Base-by-base conservation (phyloP, 2,888 invertebrate species). In the Muscina levida region DNA sequence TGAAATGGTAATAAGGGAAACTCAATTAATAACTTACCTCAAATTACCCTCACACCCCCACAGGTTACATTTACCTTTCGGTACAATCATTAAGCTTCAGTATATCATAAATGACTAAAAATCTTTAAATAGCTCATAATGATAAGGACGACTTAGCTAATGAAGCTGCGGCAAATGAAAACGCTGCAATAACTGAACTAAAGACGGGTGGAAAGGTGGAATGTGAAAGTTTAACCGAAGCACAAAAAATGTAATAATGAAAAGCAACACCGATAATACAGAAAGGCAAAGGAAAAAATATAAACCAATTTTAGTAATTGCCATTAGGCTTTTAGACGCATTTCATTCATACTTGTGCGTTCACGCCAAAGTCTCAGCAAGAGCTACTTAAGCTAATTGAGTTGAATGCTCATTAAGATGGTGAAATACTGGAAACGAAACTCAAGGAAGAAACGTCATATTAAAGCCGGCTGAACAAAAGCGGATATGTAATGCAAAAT, bases 281-380 rank as follows among this genome's bases (percentile, higher is more conserved):
- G 37, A 31, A 68, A 46, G 8, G 31, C n/a, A 72, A 74, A 59
- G 37, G 42, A 39, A 74, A 76, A 72, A 77, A 79, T 87, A 89
- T 89, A 89, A 88, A 86, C 86, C 88, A 89, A 89, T 89, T 89
- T 88, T 85, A 84, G 87, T 89, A 89, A 89, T 89, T 90, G 89
- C 88, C 87, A 87, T 87, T 88, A 87, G 88, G 87, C 85, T 87
- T 86, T 86, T 88, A 84, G 83, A 71, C 57, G 59, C 53, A 57
- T 56, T 79, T 53, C 44, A 62, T 66, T 53, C 26, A 62, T 51
- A 62, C 67, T 31, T 31, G 44, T 53, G 56, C 26, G 22, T 31
- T 46, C 53, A 5, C 8, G 72, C 72, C 59, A 62, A 53, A 48
- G 48, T 5, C 48, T 62, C 11, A 42, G 62, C 13, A 42, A 42